Percentiles rank a stretch among this genome's conserved stretches.
Conservation (phyloP, 2,113 vertebrate genomes). For the Microtus richardsoni region DNA sequence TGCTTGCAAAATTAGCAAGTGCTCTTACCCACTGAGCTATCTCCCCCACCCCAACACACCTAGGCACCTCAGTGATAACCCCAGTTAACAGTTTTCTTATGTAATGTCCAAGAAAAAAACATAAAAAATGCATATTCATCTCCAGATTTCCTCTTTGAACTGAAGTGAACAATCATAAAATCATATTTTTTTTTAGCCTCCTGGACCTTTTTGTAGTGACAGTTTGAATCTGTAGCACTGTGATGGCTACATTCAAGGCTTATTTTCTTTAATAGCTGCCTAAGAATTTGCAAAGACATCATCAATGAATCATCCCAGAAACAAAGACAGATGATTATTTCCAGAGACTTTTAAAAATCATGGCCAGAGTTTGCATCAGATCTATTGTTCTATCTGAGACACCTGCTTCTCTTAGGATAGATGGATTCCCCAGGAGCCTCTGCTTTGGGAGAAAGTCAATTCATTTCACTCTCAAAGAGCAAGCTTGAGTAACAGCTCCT, state of each 20-base stretch:
- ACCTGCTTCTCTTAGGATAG: background rate
- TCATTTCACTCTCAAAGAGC: conserved; percentile 43
- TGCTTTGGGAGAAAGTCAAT: conserved; percentile 22
- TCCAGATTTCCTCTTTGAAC: background rate
- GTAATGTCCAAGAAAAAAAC: background rate
- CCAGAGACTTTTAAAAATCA: background rate
- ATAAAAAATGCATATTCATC: background rate
- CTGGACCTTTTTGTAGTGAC: background rate
- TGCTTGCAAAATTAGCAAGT: background rate
- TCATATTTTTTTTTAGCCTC: background rate
- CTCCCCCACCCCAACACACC: background rate
- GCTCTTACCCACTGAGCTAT: too few relatives aligned
- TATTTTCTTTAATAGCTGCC: conserved; percentile 25
- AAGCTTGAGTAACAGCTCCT: conserved; percentile 52
- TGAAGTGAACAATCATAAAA: conserved; percentile 5
- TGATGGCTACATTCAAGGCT: background rate
- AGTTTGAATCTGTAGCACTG: background rate
- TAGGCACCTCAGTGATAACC: background rate
- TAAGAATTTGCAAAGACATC: conserved; percentile 43
- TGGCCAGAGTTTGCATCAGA: background rate
- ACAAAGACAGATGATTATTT: conserved; percentile 33
- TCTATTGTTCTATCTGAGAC: conserved; percentile 25
- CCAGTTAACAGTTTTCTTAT: background rate
- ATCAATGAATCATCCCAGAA: conserved; percentile 31
- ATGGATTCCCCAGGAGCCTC: background rate